These are phyloP conservation scores for Temnothorax curvispinosus DNA, from an alignment of 1,140 invertebrate species.

Conservation along the genomic window DNA sequence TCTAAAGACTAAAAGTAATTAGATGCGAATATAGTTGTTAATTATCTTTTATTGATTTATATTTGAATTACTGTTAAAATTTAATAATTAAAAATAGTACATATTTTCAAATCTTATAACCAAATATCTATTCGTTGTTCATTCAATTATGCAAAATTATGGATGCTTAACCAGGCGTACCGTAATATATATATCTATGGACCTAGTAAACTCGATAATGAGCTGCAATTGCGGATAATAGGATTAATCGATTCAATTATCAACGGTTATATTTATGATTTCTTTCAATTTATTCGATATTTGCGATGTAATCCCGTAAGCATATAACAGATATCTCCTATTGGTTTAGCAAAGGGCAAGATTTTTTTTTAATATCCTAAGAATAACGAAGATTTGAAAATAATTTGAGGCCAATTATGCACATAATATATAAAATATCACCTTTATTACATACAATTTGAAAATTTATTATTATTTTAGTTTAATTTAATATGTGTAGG, in stretches of 20 bases:
- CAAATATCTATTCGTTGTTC: not conserved
- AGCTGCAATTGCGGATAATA: conserved; percentile 1
- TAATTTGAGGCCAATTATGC: not conserved
- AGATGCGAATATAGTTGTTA: not conserved
- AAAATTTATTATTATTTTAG: not conserved
- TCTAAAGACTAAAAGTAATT: not conserved
- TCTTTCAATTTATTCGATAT: conserved; percentile 1
- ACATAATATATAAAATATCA: not conserved
- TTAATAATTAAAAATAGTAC: not conserved
- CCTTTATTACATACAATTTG: not conserved
- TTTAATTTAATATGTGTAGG: not conserved
- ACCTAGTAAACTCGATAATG: not conserved
- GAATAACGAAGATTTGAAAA: not conserved
- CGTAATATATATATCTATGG: not conserved
- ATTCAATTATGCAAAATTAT: not conserved
- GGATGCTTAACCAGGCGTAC: not conserved
- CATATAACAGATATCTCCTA: not conserved
- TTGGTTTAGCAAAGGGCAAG: not conserved
- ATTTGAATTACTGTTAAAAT: not conserved
- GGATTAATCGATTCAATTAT: not conserved
- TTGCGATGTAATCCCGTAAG: not conserved
- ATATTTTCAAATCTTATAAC: not conserved
- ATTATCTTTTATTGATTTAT: not conserved
- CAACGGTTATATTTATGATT: not conserved
- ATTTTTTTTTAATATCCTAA: not conserved